Evolutionary conservation across 2,797 vertebrate genomes (phyloP), one percentile per base, ranked within the genome.

Genomic region (Coreius guichenoti): DNA sequence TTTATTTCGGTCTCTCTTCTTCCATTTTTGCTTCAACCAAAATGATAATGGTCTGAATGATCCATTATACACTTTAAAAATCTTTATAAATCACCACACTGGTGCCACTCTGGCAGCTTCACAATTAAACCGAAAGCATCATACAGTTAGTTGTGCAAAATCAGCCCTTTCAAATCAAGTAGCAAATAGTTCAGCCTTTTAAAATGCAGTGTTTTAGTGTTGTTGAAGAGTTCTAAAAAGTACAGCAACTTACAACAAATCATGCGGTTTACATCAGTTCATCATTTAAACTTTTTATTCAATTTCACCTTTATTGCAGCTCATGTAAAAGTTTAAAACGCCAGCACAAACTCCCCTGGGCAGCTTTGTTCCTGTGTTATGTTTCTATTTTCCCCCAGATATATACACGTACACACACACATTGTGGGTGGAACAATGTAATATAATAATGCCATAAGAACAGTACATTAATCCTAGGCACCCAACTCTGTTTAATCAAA

Each of bases 251-350:
- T 63, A 82, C 43, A 67, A 54, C 39, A 76, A 11, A 47, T 21
- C 72, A 75, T 75, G 56, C 56, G 19, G 56, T 29, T 83, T 49
- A 74, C 54, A 49, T 82, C 56, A 74, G 56, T 75, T 75, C 23
- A 75, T 65, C 43, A 75, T 75, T 26, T 39, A 39, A 31, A 67
- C 56, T 26, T 75, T 49, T 65, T 65, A 65, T 65, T 75, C 0
- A 0, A 83, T 67, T 83, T 65, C 61, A 75, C 45, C 58, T 67
- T 83, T 67, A 51, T 75, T 67, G 31, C 58, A 79, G 39, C 58
- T 45, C 3, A 11, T 47, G 76, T 65, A 79, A 21, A 13, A 47
- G n/a, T 63, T 65, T 79, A 65, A 79, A 65, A 29, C 3, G 12
- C 23, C 23, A 45, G n/a, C 3, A 3, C 76, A 29, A 80, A 68